phyloP scores from a whole-genome alignment of 2,888 invertebrate species.

The Drepanosiphum platanoidis region DNA sequence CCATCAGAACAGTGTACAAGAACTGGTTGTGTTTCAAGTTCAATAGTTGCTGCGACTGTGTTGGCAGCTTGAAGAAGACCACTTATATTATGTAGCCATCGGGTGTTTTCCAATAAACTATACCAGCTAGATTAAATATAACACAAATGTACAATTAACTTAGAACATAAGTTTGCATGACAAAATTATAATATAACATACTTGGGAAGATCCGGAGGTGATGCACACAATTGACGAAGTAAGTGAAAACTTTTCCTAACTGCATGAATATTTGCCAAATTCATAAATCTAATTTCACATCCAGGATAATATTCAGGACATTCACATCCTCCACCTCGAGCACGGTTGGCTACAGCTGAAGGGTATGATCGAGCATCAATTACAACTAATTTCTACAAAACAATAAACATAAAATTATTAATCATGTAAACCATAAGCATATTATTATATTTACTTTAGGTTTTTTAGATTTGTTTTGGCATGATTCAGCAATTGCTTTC shows the following conservation, averaged over 20 bases:
- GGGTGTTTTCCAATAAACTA: constrained; percentile 85
- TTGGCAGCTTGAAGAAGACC: constrained; percentile 84
- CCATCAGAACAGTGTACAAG: constrained; percentile 98
- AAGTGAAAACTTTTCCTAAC: constrained; percentile 93
- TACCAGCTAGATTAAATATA: constrained; percentile 78
- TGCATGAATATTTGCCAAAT: constrained; percentile 95
- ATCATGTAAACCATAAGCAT: constrained; percentile 16
- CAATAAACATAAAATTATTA: background rate
- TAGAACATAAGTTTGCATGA: constrained; percentile 14
- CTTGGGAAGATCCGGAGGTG: constrained; percentile 83
- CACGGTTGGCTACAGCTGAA: constrained; percentile 94
- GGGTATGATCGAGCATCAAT: constrained; percentile 96
- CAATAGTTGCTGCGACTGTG: constrained; percentile 82
- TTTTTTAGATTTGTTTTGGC: constrained; percentile 74
- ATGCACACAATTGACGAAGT: constrained; percentile 81
- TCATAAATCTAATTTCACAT: constrained; percentile 97
- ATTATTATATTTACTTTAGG: constrained; percentile 64
- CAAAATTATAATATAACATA: constrained; percentile 66
- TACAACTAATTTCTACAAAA: constrained; percentile 73
- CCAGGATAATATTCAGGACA: constrained; percentile 94
- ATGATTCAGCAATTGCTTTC: constrained; percentile 83
- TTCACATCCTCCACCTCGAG: constrained; percentile 96
- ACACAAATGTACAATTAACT: background rate
- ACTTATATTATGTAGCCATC: constrained; percentile 92
- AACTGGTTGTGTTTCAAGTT: constrained; percentile 85